Evolutionary conservation across 1,140 invertebrate genomes (phyloP).

Genomic region (Delia radicum): DNA sequence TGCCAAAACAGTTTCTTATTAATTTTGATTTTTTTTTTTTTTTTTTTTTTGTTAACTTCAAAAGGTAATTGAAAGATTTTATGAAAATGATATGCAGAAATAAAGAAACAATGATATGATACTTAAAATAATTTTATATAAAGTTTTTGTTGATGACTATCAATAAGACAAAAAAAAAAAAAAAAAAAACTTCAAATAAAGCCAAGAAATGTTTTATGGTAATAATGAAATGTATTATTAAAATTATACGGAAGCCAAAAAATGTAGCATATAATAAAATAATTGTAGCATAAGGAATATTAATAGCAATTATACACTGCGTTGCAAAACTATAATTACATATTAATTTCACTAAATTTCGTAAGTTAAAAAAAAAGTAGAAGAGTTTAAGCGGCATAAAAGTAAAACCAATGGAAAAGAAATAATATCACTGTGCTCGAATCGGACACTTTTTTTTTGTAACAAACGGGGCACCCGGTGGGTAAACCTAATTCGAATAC

Average conservation of each 20-base stretch:
- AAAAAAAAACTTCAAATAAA: not conserved
- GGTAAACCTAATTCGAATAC: too few relatives aligned
- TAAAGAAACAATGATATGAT: not conserved
- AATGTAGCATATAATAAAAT: not conserved
- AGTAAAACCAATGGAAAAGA: too few relatives aligned
- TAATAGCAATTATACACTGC: not conserved
- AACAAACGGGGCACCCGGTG: too few relatives aligned
- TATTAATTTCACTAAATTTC: too few relatives aligned
- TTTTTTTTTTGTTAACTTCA: not conserved
- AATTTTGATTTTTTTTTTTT: not conserved
- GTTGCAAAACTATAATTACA: not conserved
- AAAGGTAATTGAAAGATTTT: conserved; percentile 14
- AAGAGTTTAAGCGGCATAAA: too few relatives aligned
- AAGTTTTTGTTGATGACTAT: not conserved
- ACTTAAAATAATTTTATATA: not conserved
- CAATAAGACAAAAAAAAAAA: not conserved
- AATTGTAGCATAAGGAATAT: not conserved
- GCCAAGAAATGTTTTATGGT: too few relatives aligned
- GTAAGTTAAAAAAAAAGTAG: too few relatives aligned
- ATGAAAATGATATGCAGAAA: conserved; percentile 7
- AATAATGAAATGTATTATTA: not conserved
- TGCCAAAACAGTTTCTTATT: not conserved
- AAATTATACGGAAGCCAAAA: conserved; percentile 4
- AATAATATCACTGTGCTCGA: too few relatives aligned
- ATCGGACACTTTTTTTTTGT: too few relatives aligned